Evolutionary conservation across 2,113 vertebrate genomes (phyloP), one percentile per base, ranked within the genome.

Genomic region (Brachirus orientalis): DNA sequence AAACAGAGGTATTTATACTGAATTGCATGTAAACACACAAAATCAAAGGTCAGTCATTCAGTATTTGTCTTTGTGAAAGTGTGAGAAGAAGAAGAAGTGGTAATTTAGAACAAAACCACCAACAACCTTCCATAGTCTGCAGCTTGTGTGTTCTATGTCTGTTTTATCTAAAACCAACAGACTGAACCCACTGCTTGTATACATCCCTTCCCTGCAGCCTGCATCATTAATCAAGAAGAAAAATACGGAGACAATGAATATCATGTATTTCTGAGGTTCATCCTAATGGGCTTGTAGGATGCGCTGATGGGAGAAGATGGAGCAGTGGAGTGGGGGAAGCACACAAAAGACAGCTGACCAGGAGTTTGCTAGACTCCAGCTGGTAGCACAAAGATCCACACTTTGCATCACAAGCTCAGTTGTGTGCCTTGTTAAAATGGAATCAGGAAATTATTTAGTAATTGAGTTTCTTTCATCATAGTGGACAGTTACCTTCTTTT

Each of bases 171-270:
- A 61, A 69, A 45, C 67, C 58, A 62, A 73, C 61, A 40, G 60
- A 59, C 73, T 55, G 46, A n/a, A 82, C 65, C 63, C 69, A 73
- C 20, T 41, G 47, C 37, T 3, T 8, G 1, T 35, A 28, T 28
- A 61, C 28, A 65, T 45, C 37, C 53, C 20, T 17, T 38, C 33
- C 62, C 63, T 52, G 63, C 60, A 82, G 80, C 66, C 38, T 53
- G 62, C 43, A 8, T 41, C 68, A 67, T 76, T 82, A 64, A 80
- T 80, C 62, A 80, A 58, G 35, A 55, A n/a, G 67, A 18, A 55
- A 82, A 78, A 84, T 53, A 69, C 75, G 62, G 65, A 79, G 60
- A 63, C 54, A 82, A 70, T 75, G 60, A 80, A 72, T 63, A 67
- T 60, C 37, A 36, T 14, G 33, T 59, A 33, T 68, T 70, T 86